These are phyloP conservation scores for Isurus oxyrinchus DNA, from an alignment of 2,113 vertebrate species.

Conservation along the genomic window DNA sequence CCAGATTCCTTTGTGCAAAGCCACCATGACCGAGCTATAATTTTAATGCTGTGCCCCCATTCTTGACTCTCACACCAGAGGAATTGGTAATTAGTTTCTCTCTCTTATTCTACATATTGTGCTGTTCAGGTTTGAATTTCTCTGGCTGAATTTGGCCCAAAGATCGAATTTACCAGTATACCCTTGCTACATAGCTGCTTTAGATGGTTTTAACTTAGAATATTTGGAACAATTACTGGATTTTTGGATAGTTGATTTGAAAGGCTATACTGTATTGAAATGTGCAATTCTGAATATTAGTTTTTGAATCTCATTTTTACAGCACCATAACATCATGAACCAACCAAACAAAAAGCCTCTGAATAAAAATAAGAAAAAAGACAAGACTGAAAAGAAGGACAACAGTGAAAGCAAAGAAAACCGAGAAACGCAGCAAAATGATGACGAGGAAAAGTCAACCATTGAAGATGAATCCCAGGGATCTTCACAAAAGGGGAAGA, in stretches of 20 bases:
- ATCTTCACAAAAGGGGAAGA: conserved; percentile 65
- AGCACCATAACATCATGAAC: conserved; percentile 66
- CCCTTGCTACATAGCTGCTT: not conserved
- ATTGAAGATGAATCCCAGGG: conserved; percentile 62
- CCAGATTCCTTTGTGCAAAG: not conserved
- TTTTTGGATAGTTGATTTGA: not conserved
- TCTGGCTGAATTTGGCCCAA: not conserved
- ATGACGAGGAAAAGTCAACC: conserved; percentile 53
- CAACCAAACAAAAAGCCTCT: conserved; percentile 64
- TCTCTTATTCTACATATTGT: not conserved
- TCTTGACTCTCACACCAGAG: not conserved
- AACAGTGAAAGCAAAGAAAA: conserved; percentile 79
- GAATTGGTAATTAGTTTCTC: not conserved
- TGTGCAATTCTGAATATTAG: not conserved
- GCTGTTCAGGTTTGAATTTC: not conserved
- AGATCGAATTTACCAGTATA: not conserved
- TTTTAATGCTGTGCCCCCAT: not conserved
- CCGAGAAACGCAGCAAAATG: conserved; percentile 60
- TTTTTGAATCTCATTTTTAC: conserved; percentile 46
- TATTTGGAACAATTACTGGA: not conserved
- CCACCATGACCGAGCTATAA: not conserved
- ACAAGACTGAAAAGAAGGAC: conserved; percentile 66
- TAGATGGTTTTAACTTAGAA: not conserved
- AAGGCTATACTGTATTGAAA: not conserved
- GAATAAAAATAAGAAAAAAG: conserved; percentile 63